Evolutionary conservation across 2,797 vertebrate species (phyloP).

Genomic region (Periophthalmus magnuspinnatus): DNA sequence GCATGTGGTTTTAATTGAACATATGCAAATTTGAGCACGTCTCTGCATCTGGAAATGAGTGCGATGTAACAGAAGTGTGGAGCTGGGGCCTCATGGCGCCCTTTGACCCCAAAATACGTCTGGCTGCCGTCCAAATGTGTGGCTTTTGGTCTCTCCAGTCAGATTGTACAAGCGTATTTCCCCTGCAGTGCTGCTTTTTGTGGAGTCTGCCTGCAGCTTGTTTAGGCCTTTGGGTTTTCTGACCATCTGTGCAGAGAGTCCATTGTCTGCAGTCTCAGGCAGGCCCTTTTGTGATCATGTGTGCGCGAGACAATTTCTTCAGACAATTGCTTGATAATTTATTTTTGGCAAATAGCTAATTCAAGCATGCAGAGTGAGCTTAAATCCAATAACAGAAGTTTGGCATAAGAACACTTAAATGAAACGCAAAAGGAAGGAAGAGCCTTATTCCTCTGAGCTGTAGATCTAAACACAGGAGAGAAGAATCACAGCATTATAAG

Average conservation of each 20-base stretch:
- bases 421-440: conserved; percentile 51
- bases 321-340: conserved; percentile 39
- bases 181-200: conserved; percentile 29
- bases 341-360: conserved; percentile 6
- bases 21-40: conserved; percentile 39
- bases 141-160: conserved; percentile 26
- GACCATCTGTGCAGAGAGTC: conserved; percentile 72
- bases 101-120: conserved; percentile 39
- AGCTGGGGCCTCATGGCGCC: conserved; percentile 15
- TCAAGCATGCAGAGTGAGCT: not conserved
- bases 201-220: conserved; percentile 37
- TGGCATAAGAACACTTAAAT: conserved; percentile 33
- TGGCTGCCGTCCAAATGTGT: conserved; percentile 35
- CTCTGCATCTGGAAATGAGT: conserved; percentile 51
- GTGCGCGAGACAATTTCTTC: conserved; percentile 40
- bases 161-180: conserved; percentile 30
- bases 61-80: conserved; percentile 40
- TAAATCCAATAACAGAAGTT: conserved; percentile 24
- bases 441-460: conserved; percentile 44
- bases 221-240: conserved; percentile 50
- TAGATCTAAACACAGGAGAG: conserved; percentile 53
- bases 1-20: conserved; percentile 47
- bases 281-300: conserved; percentile 35
- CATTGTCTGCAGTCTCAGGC: conserved; percentile 45
- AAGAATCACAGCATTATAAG: conserved; percentile 53